Base-by-base conservation (phyloP, 1,140 invertebrate species). In the Aphelenchoides fujianensis region DNA sequence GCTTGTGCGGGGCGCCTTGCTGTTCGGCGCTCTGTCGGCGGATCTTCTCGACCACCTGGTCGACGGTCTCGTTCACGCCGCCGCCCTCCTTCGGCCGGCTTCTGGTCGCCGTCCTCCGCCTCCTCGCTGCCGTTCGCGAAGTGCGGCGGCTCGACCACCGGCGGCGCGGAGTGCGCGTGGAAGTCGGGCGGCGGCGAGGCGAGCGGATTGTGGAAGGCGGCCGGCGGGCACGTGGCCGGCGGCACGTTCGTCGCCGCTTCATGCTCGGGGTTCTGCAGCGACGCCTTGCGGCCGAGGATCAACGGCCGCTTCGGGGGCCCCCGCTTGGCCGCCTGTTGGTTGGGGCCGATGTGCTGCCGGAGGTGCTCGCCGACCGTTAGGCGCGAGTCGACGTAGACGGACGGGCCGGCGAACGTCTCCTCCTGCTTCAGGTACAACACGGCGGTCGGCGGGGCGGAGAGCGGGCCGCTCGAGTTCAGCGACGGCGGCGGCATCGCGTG, bases 21-120 rank as follows among this genome's bases (percentile, higher is more conserved):
- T 59, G 5, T 5, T 59, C 19, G 7, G 94, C 92, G 85, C 97
- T 95, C 70, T 95, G 89, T 69, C 95, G 88, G 0, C 95, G 97
- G 82, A 98, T 97, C 86, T 95, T 96, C 86, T 98, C 95, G 68
- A 98, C 86, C 85, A 98, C 95, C 19, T 19, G 57, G 85, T 91
- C 53, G 12, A 66, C 32, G 12, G 31, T 30, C 16, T 35, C 63
- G 16, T 12, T 48, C 27, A 66, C 63, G n/a, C n/a, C n/a, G 37
- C 31, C 36, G 16, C 32, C 3, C 27, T 19, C 27, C 53, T 66
- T 66, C 63, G 31, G 12, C 19, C 31, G 16, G 16, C 63, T 37
- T 31, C 27, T 30, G n/a, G n/a, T n/a, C 27, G 2, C 53, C 32
- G 16, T 66, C 16, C 12, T 32, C 63, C 7, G 16, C 32, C 23